Evolutionary conservation across 2,888 invertebrate genomes (phyloP), one percentile per base, ranked within the genome.

Genomic region (Rugalucina vietnamica): DNA sequence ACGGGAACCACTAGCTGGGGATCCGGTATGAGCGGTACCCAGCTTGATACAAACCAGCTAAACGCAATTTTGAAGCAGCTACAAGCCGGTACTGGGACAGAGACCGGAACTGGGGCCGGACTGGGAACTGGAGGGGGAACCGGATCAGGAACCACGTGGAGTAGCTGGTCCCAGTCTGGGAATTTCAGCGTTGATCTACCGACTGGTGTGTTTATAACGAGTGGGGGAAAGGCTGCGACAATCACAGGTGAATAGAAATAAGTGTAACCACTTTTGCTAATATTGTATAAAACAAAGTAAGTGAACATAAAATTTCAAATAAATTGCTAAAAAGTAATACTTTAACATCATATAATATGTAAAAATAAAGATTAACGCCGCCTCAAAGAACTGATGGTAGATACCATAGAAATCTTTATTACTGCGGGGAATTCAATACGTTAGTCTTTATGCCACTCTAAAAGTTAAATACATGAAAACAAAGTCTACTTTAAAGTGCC

Each of bases 1-100:
- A 65, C 29, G 12, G 65, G 65, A 65, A 65, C 32, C 43, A 43
- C 43, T 29, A 34, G 34, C 32, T 65, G 65, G 65, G 24, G 34
- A 4, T 65, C 65, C 10, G 65, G 65, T 21, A 34, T 34, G 18
- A 34, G 65, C 34, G 81, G 82, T 3, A 43, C 34, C 12, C 60
- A 85, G 50, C 76, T 85, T 14, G 87, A 87, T 54, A 78, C 76
- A 5, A 69, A 71, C 8, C 60, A 76, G 50, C 36, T 87, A 14
- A 76, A 84, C 39, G 76, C 71, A 39, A 75, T 87, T n/a, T 49
- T 87, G 70, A 80, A 74, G 50, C 78, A 87, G 71, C 71, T 87
- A 50, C 86, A 86, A 43, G 24, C 60, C 5, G 54, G 54, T n/a
- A n/a, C 54, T n/a, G n/a, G 14, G 21, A n/a, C 54, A 18, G n/a